Evolutionary conservation across 2,113 vertebrate species (phyloP).

Genomic region (Hippopotamus amphibius): DNA sequence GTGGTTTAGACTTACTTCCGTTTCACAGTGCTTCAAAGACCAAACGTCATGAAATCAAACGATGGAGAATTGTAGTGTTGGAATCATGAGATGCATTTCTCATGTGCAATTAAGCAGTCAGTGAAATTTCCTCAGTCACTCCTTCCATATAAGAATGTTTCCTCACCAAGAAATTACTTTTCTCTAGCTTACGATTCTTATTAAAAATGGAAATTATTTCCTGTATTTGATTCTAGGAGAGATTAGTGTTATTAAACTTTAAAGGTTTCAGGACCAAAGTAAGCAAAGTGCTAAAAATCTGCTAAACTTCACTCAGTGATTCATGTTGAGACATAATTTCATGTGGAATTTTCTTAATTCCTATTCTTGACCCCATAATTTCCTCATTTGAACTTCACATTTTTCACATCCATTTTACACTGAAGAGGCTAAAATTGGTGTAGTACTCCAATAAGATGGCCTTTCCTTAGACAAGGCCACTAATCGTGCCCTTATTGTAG

Average conservation of each 20-base stretch:
- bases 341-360: neutral
- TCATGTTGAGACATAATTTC: neutral
- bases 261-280: neutral
- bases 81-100: neutral
- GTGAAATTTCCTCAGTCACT: neutral
- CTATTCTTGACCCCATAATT: neutral
- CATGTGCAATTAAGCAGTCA: neutral
- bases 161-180: constrained; percentile 35
- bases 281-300: neutral
- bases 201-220: neutral
- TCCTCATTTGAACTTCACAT: neutral
- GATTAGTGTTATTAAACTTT: neutral
- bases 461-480: neutral
- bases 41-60: neutral
- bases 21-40: neutral
- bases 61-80: neutral
- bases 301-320: neutral
- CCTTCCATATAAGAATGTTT: neutral
- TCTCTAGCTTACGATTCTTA: neutral
- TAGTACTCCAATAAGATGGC: neutral
- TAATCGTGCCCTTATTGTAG: neutral
- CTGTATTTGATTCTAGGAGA: neutral
- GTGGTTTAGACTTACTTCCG: neutral
- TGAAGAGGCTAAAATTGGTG: neutral
- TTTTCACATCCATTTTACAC: constrained; percentile 17